Conservation (phyloP, 1,140 invertebrate genomes). For the Paraescarpia echinospica region DNA sequence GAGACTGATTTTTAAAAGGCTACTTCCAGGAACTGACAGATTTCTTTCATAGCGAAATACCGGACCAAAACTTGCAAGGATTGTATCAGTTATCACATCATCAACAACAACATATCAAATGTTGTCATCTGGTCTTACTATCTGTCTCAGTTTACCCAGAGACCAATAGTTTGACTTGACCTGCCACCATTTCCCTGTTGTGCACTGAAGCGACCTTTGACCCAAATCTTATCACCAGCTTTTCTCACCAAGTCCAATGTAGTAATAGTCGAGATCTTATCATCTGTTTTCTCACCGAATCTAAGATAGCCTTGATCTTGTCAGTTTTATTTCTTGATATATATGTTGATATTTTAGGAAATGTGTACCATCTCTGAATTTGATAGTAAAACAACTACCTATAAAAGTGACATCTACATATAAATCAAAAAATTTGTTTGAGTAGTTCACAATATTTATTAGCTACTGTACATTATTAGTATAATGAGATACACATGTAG, state of each 20-base stretch:
- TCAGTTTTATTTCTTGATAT: background rate
- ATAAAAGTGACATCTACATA: background rate
- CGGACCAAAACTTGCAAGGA: background rate
- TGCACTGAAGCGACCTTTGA: background rate
- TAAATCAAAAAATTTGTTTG: background rate
- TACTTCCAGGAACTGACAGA: background rate
- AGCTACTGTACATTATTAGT: background rate
- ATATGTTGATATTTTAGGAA: background rate
- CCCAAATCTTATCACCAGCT: background rate
- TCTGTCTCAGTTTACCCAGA: background rate
- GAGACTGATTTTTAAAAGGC: background rate
- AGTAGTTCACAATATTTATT: background rate
- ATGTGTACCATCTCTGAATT: background rate
- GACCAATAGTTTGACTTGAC: background rate
- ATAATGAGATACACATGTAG: background rate
- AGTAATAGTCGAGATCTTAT: background rate
- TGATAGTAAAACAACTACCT: background rate
- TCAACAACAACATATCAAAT: too few relatives aligned
- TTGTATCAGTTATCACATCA: background rate
- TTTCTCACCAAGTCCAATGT: background rate
- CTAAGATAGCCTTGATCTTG: background rate
- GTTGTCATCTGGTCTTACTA: too few relatives aligned
- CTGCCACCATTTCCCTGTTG: background rate
- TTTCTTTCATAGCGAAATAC: background rate
- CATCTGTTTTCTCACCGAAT: background rate